Evolutionary conservation across 1,140 invertebrate genomes (phyloP).

Genomic region (Tetramorium parvispinum): DNA sequence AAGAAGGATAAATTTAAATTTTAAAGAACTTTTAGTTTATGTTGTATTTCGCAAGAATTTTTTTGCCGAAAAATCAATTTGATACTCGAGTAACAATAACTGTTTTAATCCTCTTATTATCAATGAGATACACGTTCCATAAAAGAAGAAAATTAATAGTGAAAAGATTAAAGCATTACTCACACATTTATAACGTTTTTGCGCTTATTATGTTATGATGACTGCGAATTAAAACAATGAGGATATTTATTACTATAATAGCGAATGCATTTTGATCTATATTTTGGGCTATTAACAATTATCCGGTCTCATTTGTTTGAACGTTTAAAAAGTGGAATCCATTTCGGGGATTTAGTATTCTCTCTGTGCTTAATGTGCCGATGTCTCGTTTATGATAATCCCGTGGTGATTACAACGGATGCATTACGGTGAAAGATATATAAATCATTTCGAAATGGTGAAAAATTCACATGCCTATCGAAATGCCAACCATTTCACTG

Average conservation of each 20-base stretch:
- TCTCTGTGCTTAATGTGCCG: conserved; percentile 20
- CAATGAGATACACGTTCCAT: not conserved
- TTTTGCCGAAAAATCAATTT: not conserved
- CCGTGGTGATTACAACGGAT: not conserved
- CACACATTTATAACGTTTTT: not conserved
- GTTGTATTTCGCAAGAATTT: not conserved
- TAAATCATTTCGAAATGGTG: conserved; percentile 13
- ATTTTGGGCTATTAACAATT: conserved; percentile 21
- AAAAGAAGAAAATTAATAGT: not conserved
- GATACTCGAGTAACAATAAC: not conserved
- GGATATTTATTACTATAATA: not conserved
- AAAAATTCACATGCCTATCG: not conserved
- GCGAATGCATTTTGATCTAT: not conserved
- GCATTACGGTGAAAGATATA: conserved; percentile 4
- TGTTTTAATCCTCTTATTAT: not conserved
- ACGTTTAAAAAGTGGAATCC: not conserved
- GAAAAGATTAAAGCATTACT: not conserved
- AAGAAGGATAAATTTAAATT: conserved; percentile 1
- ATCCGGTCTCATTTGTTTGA: conserved; percentile 17
- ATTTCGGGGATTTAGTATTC: not conserved
- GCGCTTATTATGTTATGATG: not conserved
- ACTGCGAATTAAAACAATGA: conserved; percentile 20
- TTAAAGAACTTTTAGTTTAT: not conserved
- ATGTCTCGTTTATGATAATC: conserved; percentile 58
- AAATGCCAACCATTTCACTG: not conserved